These are phyloP conservation scores for Propithecus coquereli DNA, from an alignment of 2,113 vertebrate genomes.

Conservation along the genomic window DNA sequence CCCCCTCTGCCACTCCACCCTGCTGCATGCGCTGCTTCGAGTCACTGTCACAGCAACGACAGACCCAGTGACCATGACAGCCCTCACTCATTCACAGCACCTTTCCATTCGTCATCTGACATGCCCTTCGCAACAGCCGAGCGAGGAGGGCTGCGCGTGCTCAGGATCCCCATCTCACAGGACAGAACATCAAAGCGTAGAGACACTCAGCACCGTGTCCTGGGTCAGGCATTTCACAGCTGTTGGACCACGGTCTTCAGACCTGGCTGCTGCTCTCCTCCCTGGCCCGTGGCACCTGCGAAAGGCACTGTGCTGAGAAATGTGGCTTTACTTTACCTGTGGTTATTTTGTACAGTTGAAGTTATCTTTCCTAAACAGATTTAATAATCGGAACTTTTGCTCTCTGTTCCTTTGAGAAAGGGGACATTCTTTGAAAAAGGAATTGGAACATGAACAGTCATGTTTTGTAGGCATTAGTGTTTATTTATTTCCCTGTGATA, in stretches of 20 bases:
- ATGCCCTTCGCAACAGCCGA: not conserved
- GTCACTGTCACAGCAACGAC: not conserved
- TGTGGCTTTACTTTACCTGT: not conserved
- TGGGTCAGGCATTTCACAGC: not conserved
- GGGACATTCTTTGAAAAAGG: conserved; percentile 34
- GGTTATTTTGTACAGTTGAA: not conserved
- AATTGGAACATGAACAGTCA: conserved; percentile 22
- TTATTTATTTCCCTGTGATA: conserved; percentile 66
- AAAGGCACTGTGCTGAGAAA: not conserved
- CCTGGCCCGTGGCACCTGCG: not conserved
- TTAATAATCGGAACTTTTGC: not conserved
- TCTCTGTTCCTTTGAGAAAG: not conserved
- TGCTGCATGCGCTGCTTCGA: accelerated
- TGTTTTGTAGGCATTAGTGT: conserved; percentile 47
- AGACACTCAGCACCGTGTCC: not conserved
- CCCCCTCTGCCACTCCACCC: not conserved
- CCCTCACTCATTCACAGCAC: not conserved
- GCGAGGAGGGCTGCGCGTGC: too few species aligned
- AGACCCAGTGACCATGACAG: not conserved
- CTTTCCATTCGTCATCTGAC: accelerated
- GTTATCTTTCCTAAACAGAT: not conserved
- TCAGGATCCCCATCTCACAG: not conserved
- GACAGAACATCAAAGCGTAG: not conserved
- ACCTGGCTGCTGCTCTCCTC: not conserved
- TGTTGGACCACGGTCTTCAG: accelerated